These are phyloP conservation scores for Sapajus apella DNA, from an alignment of 2,113 vertebrate species.

Conservation along the genomic window DNA sequence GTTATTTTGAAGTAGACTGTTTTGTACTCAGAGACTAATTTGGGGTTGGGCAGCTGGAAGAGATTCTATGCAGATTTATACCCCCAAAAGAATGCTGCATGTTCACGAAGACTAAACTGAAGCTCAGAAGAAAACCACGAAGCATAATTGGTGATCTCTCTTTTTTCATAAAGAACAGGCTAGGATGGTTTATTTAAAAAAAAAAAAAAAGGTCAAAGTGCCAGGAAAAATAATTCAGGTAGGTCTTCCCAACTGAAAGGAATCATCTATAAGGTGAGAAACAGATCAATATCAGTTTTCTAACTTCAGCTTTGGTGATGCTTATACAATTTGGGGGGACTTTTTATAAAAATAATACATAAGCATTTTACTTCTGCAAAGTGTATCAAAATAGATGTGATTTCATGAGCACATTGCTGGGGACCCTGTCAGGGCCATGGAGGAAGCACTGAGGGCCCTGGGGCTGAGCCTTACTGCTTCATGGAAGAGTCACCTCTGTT, in stretches of 20 bases:
- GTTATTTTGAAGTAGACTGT: conserved; percentile 79
- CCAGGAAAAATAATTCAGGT: conserved; percentile 65
- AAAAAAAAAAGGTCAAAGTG: conserved; percentile 45
- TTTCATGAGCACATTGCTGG: background rate
- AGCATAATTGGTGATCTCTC: conserved; percentile 67
- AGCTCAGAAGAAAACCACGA: conserved; percentile 65
- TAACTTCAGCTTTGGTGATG: background rate
- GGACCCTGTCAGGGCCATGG: background rate
- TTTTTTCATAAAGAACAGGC: conserved; percentile 73
- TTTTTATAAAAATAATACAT: background rate
- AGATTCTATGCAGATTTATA: conserved; percentile 78
- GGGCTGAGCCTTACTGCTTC: background rate
- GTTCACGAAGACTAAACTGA: conserved; percentile 75
- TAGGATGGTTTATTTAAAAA: conserved; percentile 61
- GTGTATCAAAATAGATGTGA: background rate
- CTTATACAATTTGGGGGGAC: background rate
- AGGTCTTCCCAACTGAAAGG: background rate
- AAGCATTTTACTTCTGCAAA: background rate
- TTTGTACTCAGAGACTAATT: conserved; percentile 78
- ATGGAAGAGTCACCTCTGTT: background rate
- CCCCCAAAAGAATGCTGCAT: conserved; percentile 73
- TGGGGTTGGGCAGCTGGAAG: conserved; percentile 78
- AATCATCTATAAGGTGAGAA: background rate
- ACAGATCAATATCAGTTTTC: background rate
- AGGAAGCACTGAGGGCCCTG: background rate